phyloP scores from a whole-genome alignment of 2,113 vertebrate species.

The Oncorhynchus tshawytscha region DNA sequence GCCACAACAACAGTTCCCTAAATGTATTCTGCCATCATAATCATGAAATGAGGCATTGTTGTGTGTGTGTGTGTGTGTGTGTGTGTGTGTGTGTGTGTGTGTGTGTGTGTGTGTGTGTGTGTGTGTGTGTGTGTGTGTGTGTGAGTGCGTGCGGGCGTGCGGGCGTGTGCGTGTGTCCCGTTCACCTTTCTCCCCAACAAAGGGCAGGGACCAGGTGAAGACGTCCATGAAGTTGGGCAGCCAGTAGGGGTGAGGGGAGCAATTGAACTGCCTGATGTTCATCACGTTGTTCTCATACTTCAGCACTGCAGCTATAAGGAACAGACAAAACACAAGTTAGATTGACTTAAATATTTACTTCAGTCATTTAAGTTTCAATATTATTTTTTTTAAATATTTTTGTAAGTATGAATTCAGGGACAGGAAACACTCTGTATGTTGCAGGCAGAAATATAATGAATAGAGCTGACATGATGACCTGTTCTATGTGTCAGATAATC shows the following conservation, averaged over 20 bases:
- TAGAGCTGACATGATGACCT: too few relatives aligned
- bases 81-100: constrained; percentile 10
- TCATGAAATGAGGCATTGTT: background rate
- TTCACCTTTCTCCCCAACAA: constrained; percentile 95
- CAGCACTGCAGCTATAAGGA: constrained; percentile 88
- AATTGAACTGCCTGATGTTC: constrained; percentile 99
- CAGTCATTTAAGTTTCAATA: too few relatives aligned
- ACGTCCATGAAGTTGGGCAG: constrained; percentile 99
- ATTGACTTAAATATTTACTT: background rate
- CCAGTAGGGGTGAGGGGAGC: constrained; percentile 97
- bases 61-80: constrained; percentile 12
- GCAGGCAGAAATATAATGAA: too few relatives aligned
- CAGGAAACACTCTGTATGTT: too few relatives aligned
- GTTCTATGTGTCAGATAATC: too few relatives aligned
- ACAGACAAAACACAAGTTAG: background rate
- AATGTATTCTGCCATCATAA: background rate
- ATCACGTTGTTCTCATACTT: constrained; percentile 99
- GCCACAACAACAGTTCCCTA: too few relatives aligned
- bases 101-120: constrained; percentile 10
- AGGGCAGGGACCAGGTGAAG: constrained; percentile 97
- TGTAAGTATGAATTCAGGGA: too few relatives aligned
- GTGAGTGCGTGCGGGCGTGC: constrained; percentile 4
- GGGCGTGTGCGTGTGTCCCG: background rate
- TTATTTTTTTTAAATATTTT: too few relatives aligned
- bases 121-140: constrained; percentile 11